A percentile compares a stretch with the other conserved stretches of the same genome.
phyloP scores from a whole-genome alignment of 2,888 invertebrate genomes.

The Pristionchus mayeri region DNA sequence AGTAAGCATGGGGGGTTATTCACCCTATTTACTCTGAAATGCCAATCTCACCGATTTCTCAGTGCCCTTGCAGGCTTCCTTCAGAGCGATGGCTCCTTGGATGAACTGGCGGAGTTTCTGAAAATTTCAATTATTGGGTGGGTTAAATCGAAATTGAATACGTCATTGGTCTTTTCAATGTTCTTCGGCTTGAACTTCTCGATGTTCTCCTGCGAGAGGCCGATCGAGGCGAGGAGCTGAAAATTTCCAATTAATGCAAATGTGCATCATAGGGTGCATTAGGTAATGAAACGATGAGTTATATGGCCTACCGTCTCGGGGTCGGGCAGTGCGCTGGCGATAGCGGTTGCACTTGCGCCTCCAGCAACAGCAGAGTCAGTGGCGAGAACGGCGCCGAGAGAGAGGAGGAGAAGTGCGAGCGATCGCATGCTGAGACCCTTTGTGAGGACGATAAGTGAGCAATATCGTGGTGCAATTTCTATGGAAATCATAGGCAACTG shows the following conservation, averaged over 20 bases:
- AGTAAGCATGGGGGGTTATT: no score
- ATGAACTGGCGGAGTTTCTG: conserved; percentile 33
- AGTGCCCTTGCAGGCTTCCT: conserved; percentile 6
- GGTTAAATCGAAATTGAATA: neutral
- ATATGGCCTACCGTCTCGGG: neutral
- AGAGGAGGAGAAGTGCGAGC: conserved; percentile 21
- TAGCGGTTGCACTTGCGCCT: neutral
- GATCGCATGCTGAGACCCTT: conserved; percentile 21
- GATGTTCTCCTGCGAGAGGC: conserved; percentile 3
- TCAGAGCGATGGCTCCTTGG: neutral
- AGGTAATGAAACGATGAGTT: neutral
- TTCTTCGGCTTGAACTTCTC: conserved; percentile 28
- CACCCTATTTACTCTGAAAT: no score
- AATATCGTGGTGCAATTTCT: neutral
- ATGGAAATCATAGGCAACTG: neutral
- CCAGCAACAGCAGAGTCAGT: neutral
- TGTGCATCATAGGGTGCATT: no score
- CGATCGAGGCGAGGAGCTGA: neutral
- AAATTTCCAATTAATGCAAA: neutral
- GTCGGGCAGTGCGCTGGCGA: neutral
- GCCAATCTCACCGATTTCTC: neutral
- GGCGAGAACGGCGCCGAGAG: neutral
- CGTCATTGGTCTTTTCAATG: neutral
- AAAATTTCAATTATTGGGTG: neutral
- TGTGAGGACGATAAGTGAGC: neutral